Conservation (phyloP, 1,140 invertebrate genomes). For the Saxidomus purpurata region DNA sequence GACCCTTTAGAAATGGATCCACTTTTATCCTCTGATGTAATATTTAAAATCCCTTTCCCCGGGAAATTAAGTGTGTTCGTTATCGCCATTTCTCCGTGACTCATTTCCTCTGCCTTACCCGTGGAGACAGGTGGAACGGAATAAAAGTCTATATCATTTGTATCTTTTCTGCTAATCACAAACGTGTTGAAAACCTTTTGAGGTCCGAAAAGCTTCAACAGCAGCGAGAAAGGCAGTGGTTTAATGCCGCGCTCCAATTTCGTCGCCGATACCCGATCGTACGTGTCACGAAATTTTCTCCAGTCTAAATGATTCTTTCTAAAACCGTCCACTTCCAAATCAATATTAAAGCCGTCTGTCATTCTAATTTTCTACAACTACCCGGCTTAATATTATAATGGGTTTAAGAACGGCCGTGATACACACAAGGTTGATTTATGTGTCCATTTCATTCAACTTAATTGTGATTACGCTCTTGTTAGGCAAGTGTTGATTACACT, state of each 20-base stretch:
- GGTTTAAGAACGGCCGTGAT: background rate
- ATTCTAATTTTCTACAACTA: slow-evolving; percentile 54
- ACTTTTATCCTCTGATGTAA: background rate
- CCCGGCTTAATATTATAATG: slow-evolving; percentile 49
- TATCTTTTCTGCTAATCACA: slow-evolving; percentile 26
- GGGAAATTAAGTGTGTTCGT: slow-evolving; percentile 60
- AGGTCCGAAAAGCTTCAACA: slow-evolving; percentile 52
- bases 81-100: background rate
- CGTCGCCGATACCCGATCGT: slow-evolving; percentile 51
- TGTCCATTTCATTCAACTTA: background rate
- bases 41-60: slow-evolving; percentile 20
- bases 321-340: slow-evolving; percentile 43
- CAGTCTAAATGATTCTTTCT: slow-evolving; percentile 64
- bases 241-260: slow-evolving; percentile 59
- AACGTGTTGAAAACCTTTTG: slow-evolving; percentile 53
- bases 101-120: slow-evolving; percentile 16
- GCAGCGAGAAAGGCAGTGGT: slow-evolving; percentile 51
- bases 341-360: slow-evolving; percentile 65
- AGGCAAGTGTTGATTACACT: slow-evolving; percentile 37
- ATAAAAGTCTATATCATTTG: slow-evolving; percentile 1
- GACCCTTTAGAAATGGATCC: background rate
- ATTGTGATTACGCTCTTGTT: background rate
- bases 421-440: slow-evolving; percentile 40
- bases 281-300: slow-evolving; percentile 58
- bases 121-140: background rate